These are phyloP conservation scores for Pheucticus melanocephalus DNA, from an alignment of 2,113 vertebrate species.

Conservation along the genomic window DNA sequence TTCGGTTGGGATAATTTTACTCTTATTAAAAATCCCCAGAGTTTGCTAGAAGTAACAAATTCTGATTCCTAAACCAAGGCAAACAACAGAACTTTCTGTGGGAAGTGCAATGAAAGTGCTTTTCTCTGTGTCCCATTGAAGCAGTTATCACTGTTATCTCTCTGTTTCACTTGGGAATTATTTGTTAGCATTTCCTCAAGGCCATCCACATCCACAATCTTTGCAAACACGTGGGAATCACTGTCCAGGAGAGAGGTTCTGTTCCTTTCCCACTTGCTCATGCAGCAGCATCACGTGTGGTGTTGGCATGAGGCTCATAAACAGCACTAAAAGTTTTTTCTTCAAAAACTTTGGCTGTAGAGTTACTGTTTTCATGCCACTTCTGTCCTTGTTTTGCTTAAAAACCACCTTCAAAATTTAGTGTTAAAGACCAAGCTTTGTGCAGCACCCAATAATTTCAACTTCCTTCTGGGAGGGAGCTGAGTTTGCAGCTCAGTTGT, in stretches of 20 bases:
- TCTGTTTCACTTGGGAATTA: neutral
- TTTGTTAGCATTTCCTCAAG: neutral
- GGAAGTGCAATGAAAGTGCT: neutral
- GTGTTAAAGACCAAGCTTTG: neutral
- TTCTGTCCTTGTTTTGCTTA: neutral
- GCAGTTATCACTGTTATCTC: neutral
- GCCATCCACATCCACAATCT: neutral
- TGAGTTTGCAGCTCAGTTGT: neutral
- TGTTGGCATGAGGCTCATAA: neutral
- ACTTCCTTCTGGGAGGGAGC: neutral
- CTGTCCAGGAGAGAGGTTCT: neutral
- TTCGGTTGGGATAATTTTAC: neutral
- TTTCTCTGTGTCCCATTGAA: neutral
- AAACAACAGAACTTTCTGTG: neutral
- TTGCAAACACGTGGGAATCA: neutral
- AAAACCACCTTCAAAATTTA: neutral
- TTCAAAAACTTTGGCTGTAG: neutral
- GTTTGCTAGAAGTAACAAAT: neutral
- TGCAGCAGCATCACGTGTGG: neutral
- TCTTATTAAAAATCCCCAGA: neutral
- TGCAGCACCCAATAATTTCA: neutral
- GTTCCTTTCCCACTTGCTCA: neutral
- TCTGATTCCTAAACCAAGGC: neutral
- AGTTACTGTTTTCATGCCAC: neutral
- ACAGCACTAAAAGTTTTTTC: neutral